Percentiles rank a stretch among this genome's conserved stretches.
Conservation (phyloP, 2,797 vertebrate species). For the Phalloptychus januarius region DNA sequence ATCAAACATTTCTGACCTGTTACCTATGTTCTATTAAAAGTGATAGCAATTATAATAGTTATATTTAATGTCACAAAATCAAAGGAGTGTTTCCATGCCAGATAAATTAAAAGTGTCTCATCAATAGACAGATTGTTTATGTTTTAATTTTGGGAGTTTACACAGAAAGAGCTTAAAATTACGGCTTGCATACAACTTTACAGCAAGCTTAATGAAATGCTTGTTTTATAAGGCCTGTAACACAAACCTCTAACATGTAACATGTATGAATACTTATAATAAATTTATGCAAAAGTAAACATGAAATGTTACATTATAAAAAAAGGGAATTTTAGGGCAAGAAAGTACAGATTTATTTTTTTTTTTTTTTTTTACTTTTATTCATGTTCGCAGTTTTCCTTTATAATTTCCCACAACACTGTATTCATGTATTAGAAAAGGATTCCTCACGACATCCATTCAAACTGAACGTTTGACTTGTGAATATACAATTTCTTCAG, state of each 20-base stretch:
- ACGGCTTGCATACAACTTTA: too few species aligned
- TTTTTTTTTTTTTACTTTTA: not conserved
- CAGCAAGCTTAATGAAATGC: too few species aligned
- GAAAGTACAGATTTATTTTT: not conserved
- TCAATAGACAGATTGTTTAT: not conserved
- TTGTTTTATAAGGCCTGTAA: not conserved
- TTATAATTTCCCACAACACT: not conserved
- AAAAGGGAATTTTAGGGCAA: not conserved
- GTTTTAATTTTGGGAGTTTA: not conserved
- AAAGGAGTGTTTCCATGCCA: not conserved
- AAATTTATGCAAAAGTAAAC: not conserved
- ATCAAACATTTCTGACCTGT: not conserved
- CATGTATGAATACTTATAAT: not conserved
- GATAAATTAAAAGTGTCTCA: not conserved
- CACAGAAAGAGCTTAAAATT: not conserved
- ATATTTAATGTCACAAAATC: not conserved
- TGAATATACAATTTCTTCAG: conserved; percentile 1
- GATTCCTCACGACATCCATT: not conserved
- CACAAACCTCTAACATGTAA: not conserved
- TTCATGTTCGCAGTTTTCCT: not conserved
- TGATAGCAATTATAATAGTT: not conserved
- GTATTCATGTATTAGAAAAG: not conserved
- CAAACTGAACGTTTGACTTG: not conserved
- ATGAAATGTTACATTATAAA: not conserved
- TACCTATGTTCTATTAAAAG: not conserved